A percentile compares a stretch with the other conserved stretches of the same genome.
phyloP scores from a whole-genome alignment of 1,140 invertebrate species.

The Anagrus nilaparvatae region DNA sequence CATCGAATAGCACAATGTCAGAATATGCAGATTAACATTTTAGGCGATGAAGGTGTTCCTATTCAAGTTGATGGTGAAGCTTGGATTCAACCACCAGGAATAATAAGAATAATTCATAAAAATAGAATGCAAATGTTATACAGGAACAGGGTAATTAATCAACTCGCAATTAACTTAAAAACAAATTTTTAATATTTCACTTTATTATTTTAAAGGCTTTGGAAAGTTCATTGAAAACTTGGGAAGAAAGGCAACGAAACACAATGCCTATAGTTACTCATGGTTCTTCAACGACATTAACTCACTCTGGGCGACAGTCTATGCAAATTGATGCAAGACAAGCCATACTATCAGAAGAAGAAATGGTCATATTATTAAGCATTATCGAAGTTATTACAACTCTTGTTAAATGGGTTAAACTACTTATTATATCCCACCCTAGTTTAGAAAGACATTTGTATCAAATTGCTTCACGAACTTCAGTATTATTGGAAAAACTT shows the following conservation, averaged over 20 bases:
- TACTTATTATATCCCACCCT: constrained; percentile 56
- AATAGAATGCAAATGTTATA: constrained; percentile 94
- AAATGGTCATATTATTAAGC: constrained; percentile 59
- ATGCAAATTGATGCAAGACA: constrained; percentile 25
- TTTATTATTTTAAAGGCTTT: constrained; percentile 49
- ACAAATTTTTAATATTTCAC: background rate
- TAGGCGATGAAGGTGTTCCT: constrained; percentile 80
- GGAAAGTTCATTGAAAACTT: constrained; percentile 79
- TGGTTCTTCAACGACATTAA: constrained; percentile 31
- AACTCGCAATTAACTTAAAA: background rate
- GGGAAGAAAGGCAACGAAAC: constrained; percentile 86
- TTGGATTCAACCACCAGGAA: constrained; percentile 95
- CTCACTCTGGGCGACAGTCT: constrained; percentile 28
- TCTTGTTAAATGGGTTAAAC: constrained; percentile 73
- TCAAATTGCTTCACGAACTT: constrained; percentile 60
- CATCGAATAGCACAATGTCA: constrained; percentile 95
- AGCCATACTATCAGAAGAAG: constrained; percentile 51
- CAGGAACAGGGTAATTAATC: constrained; percentile 61
- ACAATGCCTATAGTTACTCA: constrained; percentile 37
- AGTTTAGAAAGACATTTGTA: constrained; percentile 58
- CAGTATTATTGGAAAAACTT: constrained; percentile 65
- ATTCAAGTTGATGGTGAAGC: constrained; percentile 95
- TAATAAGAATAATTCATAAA: constrained; percentile 91
- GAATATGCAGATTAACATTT: constrained; percentile 89
- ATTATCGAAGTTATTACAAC: constrained; percentile 74